phyloP scores from a whole-genome alignment of 2,113 vertebrate species.

The Protomyctophum bolini region DNA sequence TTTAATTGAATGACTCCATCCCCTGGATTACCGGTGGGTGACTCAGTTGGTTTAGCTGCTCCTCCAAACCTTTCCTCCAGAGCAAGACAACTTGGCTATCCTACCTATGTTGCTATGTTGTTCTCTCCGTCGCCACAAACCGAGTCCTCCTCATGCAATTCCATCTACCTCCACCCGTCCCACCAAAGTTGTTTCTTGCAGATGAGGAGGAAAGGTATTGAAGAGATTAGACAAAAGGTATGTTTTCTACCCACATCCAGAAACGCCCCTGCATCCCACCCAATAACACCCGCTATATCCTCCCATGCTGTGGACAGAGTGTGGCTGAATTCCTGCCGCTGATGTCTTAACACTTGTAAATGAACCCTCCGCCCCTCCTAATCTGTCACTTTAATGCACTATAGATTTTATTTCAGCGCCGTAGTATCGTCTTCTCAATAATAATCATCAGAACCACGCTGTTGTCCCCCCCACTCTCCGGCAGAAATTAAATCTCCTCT shows the following conservation, averaged over 20 bases:
- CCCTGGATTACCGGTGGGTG: too few relatives aligned
- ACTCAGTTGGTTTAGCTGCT: too few relatives aligned
- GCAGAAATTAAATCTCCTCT: constrained; percentile 97
- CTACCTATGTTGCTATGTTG: too few relatives aligned
- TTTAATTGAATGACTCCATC: too few relatives aligned
- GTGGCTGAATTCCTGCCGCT: constrained; percentile 89
- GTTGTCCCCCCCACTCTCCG: constrained; percentile 86
- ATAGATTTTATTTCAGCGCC: constrained; percentile 99
- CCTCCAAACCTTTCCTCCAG: too few relatives aligned
- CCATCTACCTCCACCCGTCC: too few relatives aligned
- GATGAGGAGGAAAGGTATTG: too few relatives aligned
- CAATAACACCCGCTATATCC: constrained; percentile 21
- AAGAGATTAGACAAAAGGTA: too few relatives aligned
- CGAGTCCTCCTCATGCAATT: too few relatives aligned
- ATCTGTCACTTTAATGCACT: constrained; percentile 99
- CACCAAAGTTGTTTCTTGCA: too few relatives aligned
- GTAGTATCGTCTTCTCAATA: constrained; percentile 97
- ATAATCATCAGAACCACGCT: constrained; percentile 96
- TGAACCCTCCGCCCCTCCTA: constrained; percentile 94
- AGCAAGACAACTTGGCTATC: too few relatives aligned
- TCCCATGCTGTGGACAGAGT: constrained; percentile 58
- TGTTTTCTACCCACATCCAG: constrained; percentile 13
- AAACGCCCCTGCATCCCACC: constrained; percentile 15
- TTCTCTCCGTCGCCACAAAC: too few relatives aligned
- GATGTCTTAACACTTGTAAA: constrained; percentile 99